These are phyloP conservation scores for Hypena proboscidalis DNA, from an alignment of 2,888 invertebrate species.

Conservation along the genomic window DNA sequence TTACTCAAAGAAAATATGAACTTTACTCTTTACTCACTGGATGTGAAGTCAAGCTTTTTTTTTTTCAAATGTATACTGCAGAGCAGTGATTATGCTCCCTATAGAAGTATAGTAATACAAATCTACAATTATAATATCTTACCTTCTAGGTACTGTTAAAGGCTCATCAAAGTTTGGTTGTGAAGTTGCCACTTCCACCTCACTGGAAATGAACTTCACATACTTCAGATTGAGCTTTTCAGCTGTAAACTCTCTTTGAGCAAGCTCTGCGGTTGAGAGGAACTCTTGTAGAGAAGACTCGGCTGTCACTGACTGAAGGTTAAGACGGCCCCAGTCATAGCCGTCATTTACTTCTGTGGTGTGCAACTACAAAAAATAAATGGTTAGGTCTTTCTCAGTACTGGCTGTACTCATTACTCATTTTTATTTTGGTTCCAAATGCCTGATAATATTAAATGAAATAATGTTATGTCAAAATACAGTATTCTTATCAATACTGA, in stretches of 20 bases:
- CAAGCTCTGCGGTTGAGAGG: slow-evolving; percentile 96
- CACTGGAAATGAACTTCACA: slow-evolving; percentile 70
- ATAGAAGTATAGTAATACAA: too few relatives aligned
- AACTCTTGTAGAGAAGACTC: slow-evolving; percentile 99
- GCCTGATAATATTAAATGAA: too few relatives aligned
- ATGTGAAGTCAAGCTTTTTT: too few relatives aligned
- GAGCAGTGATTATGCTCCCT: too few relatives aligned
- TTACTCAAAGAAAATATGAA: too few relatives aligned
- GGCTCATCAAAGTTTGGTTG: slow-evolving; percentile 79
- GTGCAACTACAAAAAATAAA: slow-evolving; percentile 86
- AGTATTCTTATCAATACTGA: too few relatives aligned
- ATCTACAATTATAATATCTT: slow-evolving; percentile 23
- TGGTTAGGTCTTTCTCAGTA: not conserved
- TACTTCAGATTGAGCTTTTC: slow-evolving; percentile 93
- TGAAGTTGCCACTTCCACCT: slow-evolving; percentile 69
- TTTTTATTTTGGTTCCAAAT: too few relatives aligned
- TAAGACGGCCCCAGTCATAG: slow-evolving; percentile 95
- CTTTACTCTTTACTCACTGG: too few relatives aligned
- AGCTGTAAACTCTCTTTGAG: slow-evolving; percentile 96
- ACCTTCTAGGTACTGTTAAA: slow-evolving; percentile 91
- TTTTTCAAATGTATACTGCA: too few relatives aligned
- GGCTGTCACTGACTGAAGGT: slow-evolving; percentile 96
- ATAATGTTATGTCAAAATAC: too few relatives aligned
- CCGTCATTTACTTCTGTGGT: slow-evolving; percentile 96
- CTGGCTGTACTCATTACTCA: too few relatives aligned